Evolutionary conservation across 2,113 vertebrate species (phyloP).

Genomic region (Aplodontia rufa): DNA sequence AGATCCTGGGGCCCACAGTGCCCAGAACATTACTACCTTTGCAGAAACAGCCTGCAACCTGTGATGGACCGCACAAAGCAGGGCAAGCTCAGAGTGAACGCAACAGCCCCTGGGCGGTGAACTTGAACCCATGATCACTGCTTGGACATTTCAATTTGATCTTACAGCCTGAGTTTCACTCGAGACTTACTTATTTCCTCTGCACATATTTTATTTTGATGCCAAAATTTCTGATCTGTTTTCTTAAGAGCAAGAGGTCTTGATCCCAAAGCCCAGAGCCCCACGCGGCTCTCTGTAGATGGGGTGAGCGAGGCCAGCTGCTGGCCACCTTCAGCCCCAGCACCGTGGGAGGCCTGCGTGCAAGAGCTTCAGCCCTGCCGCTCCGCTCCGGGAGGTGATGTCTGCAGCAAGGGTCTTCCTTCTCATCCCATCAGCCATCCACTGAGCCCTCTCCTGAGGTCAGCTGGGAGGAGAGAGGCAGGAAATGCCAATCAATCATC

Average conservation of each 20-base stretch:
- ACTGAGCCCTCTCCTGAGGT: not conserved
- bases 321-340: slow-evolving; percentile 34
- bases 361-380: not conserved
- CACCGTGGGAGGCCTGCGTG: slow-evolving; percentile 62
- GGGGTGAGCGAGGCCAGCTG: slow-evolving; percentile 63
- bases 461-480: not conserved
- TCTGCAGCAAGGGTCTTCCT: slow-evolving; percentile 18
- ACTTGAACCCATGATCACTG: not conserved
- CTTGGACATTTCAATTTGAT: not conserved
- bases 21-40: not conserved
- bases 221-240: slow-evolving; percentile 68
- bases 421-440: not conserved
- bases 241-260: slow-evolving; percentile 70
- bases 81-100: not conserved
- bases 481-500: slow-evolving; percentile 72
- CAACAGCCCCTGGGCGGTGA: not conserved
- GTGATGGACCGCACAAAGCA: not conserved
- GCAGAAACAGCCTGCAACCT: not conserved
- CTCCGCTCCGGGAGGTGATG: slow-evolving; percentile 14
- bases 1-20: not conserved
- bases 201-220: slow-evolving; percentile 63
- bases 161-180: not conserved
- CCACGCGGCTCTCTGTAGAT: not conserved
- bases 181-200: slow-evolving; percentile 54
- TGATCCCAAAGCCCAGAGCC: slow-evolving; percentile 46